Evolutionary conservation across 2,888 invertebrate species (phyloP).

Genomic region (Lasius fuliginosus): DNA sequence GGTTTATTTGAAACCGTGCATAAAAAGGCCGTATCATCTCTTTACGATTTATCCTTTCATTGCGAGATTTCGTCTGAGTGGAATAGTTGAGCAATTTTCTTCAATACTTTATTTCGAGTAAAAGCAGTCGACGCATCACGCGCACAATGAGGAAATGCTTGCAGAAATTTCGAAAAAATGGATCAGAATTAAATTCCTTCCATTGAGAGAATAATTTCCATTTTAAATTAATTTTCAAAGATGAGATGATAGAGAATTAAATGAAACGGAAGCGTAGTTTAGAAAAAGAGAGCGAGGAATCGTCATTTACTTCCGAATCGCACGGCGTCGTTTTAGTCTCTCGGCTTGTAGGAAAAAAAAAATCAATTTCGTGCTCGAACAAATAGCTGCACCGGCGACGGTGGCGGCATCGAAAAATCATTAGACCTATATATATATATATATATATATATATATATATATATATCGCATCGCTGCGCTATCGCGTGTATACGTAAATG

Average conservation of each 20-base stretch:
- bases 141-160: background rate
- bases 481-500: constrained; percentile 55
- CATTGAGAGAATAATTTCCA: background rate
- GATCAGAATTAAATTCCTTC: background rate
- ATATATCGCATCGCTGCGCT: constrained; percentile 49
- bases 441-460: constrained; percentile 23
- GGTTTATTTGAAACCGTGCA: background rate
- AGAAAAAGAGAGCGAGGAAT: background rate
- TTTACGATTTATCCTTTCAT: background rate
- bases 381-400: constrained; percentile 48
- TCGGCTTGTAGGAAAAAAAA: constrained; percentile 42
- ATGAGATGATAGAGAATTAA: too few relatives aligned
- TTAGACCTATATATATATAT: constrained; percentile 59
- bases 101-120: background rate
- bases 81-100: background rate
- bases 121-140: background rate
- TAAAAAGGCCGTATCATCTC: background rate
- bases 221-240: background rate
- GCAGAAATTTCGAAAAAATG: background rate
- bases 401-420: constrained; percentile 65
- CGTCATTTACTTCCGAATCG: constrained; percentile 26
- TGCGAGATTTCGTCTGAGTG: background rate
- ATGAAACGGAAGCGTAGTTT: background rate
- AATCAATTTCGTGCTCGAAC: constrained; percentile 67
- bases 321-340: constrained; percentile 16